Percentiles rank a stretch among this genome's conserved stretches.
These are phyloP conservation scores for Diachasma alloeum DNA, from an alignment of 1,140 invertebrate genomes.

Conservation along the genomic window DNA sequence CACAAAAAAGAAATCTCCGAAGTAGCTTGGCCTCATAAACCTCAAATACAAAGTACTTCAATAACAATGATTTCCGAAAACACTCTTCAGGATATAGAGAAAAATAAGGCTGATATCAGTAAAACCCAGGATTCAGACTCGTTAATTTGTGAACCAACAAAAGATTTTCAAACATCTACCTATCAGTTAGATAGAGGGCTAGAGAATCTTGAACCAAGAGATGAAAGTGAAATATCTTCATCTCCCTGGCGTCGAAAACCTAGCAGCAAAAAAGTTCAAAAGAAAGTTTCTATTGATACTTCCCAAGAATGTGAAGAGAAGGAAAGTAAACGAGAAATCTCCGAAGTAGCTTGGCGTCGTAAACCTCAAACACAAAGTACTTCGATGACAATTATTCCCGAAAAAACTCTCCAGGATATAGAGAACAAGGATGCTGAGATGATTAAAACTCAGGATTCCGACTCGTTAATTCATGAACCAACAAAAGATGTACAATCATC, in stretches of 20 bases:
- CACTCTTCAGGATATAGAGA: slow-evolving; percentile 38
- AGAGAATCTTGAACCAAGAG: neutral
- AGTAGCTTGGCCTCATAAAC: slow-evolving; percentile 19
- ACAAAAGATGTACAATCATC: slow-evolving; percentile 15
- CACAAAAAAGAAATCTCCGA: slow-evolving; percentile 47
- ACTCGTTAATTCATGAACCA: slow-evolving; percentile 6
- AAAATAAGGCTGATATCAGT: slow-evolving; percentile 30
- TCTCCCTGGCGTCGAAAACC: neutral
- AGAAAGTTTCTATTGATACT: slow-evolving; percentile 47
- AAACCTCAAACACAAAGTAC: slow-evolving; percentile 13
- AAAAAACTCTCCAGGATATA: slow-evolving; percentile 37
- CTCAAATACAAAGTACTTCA: neutral
- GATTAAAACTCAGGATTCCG: slow-evolving; percentile 24
- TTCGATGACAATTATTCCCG: neutral
- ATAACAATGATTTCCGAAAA: neutral
- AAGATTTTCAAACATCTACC: neutral
- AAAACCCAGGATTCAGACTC: slow-evolving; percentile 18
- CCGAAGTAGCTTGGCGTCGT: slow-evolving; percentile 20
- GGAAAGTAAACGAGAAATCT: slow-evolving; percentile 48
- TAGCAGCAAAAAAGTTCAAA: slow-evolving; percentile 27
- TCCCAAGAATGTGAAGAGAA: slow-evolving; percentile 45
- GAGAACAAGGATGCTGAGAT: slow-evolving; percentile 27
- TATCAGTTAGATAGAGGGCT: neutral
- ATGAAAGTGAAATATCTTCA: slow-evolving; percentile 39
- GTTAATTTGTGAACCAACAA: neutral